phyloP scores from a whole-genome alignment of 2,113 vertebrate genomes.

The Dromas ardeola region DNA sequence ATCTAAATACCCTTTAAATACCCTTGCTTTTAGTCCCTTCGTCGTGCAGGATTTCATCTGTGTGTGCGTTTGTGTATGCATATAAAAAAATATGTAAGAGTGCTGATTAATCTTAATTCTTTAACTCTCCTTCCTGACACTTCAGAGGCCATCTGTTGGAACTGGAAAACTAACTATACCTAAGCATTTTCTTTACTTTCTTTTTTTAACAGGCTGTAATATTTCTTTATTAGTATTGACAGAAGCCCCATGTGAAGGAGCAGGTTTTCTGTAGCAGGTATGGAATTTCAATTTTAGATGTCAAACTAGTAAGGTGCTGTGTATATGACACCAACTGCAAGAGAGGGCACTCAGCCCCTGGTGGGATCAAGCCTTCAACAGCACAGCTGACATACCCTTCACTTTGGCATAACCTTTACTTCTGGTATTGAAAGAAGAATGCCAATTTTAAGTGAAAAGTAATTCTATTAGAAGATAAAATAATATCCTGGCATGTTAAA shows the following conservation, averaged over 20 bases:
- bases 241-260: neutral
- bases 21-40: neutral
- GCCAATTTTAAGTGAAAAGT: neutral
- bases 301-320: neutral
- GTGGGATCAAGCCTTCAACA: neutral
- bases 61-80: fast-evolving
- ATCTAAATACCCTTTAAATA: neutral
- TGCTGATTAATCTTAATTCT: neutral
- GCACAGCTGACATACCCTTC: neutral
- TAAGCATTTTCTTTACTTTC: neutral
- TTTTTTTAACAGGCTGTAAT: neutral
- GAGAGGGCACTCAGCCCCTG: neutral
- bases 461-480: neutral
- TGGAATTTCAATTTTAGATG: neutral
- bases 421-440: neutral
- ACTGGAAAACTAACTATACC: neutral
- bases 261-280: neutral
- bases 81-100: too few species aligned
- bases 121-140: neutral
- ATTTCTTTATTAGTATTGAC: neutral
- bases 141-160: neutral
- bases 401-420: neutral
- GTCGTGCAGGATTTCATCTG: neutral
- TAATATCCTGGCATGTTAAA: neutral
- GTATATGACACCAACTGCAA: neutral